Base-by-base conservation (phyloP, 2,888 invertebrate genomes). In the Erebia aethiops region DNA sequence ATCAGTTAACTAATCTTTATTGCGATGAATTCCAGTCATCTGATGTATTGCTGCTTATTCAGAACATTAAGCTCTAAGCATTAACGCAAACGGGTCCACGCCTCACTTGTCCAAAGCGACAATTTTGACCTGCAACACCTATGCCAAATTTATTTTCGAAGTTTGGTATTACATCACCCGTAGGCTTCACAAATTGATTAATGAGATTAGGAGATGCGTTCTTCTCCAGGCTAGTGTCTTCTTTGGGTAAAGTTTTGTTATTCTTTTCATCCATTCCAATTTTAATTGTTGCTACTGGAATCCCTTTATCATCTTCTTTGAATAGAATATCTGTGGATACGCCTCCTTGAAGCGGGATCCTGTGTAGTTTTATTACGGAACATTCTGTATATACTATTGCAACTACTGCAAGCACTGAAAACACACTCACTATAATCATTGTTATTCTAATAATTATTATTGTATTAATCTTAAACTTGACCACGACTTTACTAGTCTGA, bases 321-420 rank as follows among this genome's bases (percentile, higher is more conserved):
- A 76, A n/a, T 3, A 64, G 63, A 14, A 76, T 57, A 26, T 75
- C 73, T 70, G 72, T 71, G 14, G 70, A 35, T 13, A 74, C 61
- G 5, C 64, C 61, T 43, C 73, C 74, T 16, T 69, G 66, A 10
- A 75, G 41, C 0, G 71, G 71, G 51, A 75, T 69, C 4, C 71
- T 74, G 26, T 71, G 75, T 18, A 76, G 63, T 69, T 54, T 75
- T 52, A 76, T 75, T 9, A 76, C 73, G 10, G 75, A 68, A 58
- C 75, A 70, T 60, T 75, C 70, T 14, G 66, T 64, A 10, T 52
- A 64, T 9, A 68, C 43, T 14, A 73, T 8, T 26, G 46, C 46
- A 46, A 66, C n/a, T 7, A 66, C 41, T n/a, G n/a, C 14, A 21
- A 66, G 5, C 13, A 66, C 35, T 16, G 64, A 64, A 8, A 64